Percentiles rank a stretch among this genome's conserved stretches.
Conservation (phyloP, 2,797 vertebrate species). For the Microctenopoma steveboyesi region DNA sequence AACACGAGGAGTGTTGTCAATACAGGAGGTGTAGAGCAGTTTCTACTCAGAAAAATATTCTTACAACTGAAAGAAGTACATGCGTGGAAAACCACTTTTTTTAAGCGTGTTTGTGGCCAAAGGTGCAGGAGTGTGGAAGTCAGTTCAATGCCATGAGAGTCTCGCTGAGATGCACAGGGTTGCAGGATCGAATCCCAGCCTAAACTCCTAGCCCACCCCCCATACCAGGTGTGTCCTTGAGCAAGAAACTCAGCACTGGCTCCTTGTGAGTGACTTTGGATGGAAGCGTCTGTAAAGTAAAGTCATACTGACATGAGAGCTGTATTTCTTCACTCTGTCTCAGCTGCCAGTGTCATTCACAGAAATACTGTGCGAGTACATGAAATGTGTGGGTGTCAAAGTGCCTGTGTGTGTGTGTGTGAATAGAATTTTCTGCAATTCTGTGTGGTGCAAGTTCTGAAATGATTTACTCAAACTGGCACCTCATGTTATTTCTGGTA, state of each 20-base stretch:
- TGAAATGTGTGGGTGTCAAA: background rate
- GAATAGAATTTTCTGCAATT: background rate
- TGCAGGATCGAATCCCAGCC: no score
- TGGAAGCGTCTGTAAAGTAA: no score
- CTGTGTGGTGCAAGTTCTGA: background rate
- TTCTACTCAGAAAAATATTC: slow-evolving; percentile 28
- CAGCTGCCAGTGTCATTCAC: background rate
- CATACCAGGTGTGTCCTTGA: no score
- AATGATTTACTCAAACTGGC: background rate
- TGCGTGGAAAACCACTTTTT: background rate
- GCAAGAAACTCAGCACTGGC: no score
- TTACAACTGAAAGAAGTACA: slow-evolving; percentile 23
- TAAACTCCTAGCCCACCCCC: no score
- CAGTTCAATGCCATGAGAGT: background rate
- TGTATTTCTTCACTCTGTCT: background rate
- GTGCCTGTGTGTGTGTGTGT: no score
- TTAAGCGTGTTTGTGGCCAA: no score
- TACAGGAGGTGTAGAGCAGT: slow-evolving; percentile 26
- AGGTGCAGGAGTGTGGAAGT: background rate
- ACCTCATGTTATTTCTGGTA: background rate
- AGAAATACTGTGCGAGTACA: background rate
- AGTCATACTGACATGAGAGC: background rate
- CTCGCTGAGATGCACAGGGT: no score
- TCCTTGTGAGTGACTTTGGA: no score
- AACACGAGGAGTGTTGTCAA: slow-evolving; percentile 2